Evolutionary conservation across 1,140 invertebrate species (phyloP).

Genomic region (Bilobella aurantiaca): DNA sequence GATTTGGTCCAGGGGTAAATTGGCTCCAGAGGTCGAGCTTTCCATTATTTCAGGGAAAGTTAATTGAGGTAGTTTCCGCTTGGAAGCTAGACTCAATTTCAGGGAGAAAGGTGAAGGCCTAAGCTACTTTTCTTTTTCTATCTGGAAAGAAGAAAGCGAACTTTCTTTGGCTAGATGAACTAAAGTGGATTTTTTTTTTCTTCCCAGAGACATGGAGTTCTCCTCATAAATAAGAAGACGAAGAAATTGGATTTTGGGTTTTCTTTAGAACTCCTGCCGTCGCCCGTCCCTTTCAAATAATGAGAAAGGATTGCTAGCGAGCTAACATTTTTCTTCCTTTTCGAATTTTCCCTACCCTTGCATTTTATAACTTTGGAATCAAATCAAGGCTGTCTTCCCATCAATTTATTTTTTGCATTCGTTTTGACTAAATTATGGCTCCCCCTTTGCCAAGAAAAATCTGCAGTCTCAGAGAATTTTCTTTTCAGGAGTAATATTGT

Average conservation of each 20-base stretch:
- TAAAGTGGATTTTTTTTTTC: background rate
- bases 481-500: background rate
- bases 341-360: background rate
- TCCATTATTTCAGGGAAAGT: background rate
- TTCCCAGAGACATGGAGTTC: background rate
- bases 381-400: background rate
- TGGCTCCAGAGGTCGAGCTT: background rate
- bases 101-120: background rate
- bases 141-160: background rate
- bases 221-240: slow-evolving; percentile 18
- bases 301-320: background rate
- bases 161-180: background rate
- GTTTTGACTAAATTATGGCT: background rate
- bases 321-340: background rate
- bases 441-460: no score
- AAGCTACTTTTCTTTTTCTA: no score
- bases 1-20: background rate
- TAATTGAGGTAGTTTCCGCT: background rate
- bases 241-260: slow-evolving; percentile 25
- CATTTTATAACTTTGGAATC: background rate
- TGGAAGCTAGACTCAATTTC: background rate
- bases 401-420: background rate
- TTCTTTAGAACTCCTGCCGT: slow-evolving; percentile 4
- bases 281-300: background rate
- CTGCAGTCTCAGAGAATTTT: background rate